Conservation (phyloP, 2,797 vertebrate species). For the Manis pentadactyla region DNA sequence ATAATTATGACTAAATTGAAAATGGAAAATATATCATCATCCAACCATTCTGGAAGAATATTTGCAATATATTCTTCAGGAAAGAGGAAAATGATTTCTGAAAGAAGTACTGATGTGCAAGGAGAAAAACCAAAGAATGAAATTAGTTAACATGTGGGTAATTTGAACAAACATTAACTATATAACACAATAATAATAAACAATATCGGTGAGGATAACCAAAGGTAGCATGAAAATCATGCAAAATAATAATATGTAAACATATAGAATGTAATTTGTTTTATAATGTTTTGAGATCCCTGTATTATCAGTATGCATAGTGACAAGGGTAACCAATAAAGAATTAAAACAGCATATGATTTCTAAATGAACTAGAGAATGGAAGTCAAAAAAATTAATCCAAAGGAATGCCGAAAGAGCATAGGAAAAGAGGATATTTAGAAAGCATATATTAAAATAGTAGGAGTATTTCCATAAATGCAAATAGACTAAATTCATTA, state of each 20-base stretch:
- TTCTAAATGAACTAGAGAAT: not conserved
- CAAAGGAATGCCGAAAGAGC: not conserved
- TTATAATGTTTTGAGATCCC: not conserved
- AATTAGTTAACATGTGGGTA: not conserved
- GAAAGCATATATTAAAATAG: not conserved
- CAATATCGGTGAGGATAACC: not conserved
- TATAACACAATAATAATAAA: not conserved
- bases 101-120: not conserved
- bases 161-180: not conserved
- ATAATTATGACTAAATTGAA: not conserved
- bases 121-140: not conserved
- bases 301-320: not conserved
- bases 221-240: not conserved
- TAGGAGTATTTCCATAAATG: not conserved
- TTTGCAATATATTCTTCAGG: not conserved
- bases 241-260: not conserved
- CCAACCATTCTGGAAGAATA: not conserved
- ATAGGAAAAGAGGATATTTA: not conserved
- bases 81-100: not conserved
- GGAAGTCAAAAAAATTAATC: not conserved
- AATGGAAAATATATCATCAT: not conserved
- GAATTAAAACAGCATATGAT: not conserved
- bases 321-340: not conserved
- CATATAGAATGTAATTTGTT: not conserved
- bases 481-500: not conserved